Percentiles rank a stretch among this genome's conserved stretches.
These are phyloP conservation scores for Halocynthia roretzi DNA, from an alignment of 23 tunicate genomes.

Conservation along the genomic window DNA sequence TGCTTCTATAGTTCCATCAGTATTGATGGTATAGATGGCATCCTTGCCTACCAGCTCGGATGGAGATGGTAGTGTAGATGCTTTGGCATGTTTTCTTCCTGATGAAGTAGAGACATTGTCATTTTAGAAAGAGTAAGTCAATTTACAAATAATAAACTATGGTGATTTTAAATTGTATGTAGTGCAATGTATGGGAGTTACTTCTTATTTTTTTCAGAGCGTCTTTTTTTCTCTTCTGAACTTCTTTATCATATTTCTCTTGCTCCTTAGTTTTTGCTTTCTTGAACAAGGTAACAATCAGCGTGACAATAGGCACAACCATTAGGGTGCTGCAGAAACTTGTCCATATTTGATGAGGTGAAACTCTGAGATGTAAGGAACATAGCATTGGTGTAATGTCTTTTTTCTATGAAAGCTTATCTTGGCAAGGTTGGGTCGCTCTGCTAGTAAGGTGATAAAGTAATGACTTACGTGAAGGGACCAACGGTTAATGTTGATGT, in stretches of 20 bases:
- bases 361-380: constrained; percentile 27
- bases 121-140: not conserved
- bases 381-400: not conserved
- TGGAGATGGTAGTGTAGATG: constrained; percentile 71
- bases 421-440: not conserved
- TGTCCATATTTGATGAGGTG: constrained; percentile 89
- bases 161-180: not conserved
- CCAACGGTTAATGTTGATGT: constrained; percentile 67
- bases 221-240: constrained; percentile 34
- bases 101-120: not conserved
- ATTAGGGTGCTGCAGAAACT: constrained; percentile 87
- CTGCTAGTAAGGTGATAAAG: not conserved
- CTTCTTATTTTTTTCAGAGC: constrained; percentile 61
- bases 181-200: constrained; percentile 16
- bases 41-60: constrained; percentile 75
- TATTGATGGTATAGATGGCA: constrained; percentile 79
- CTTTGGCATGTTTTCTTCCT: constrained; percentile 45
- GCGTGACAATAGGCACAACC: constrained; percentile 82
- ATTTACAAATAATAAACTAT: not conserved
- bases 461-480: constrained; percentile 62
- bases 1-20: constrained; percentile 76
- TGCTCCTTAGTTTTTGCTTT: constrained; percentile 87
- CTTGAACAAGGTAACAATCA: constrained; percentile 77
- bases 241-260: constrained; percentile 43
- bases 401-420: not conserved